These are phyloP conservation scores for Selene dorsalis DNA, from an alignment of 2,797 vertebrate genomes.

Conservation along the genomic window DNA sequence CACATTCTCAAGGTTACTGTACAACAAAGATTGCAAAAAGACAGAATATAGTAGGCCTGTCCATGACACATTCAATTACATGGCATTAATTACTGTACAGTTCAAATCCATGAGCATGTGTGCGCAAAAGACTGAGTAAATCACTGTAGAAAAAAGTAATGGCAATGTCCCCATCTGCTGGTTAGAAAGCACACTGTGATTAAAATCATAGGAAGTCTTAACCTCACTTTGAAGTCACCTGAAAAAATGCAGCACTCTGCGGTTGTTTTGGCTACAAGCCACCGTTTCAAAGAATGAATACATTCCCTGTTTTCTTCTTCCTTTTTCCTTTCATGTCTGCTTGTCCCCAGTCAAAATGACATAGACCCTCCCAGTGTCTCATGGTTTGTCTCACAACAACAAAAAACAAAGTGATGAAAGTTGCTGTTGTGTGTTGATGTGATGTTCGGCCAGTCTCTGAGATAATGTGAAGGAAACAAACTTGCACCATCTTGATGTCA, in stretches of 20 bases:
- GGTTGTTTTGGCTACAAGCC: constrained; percentile 66
- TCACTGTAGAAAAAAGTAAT: constrained; percentile 1
- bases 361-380: constrained; percentile 51
- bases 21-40: not conserved
- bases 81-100: not conserved
- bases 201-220: not conserved
- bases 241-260: constrained; percentile 42
- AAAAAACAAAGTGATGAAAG: constrained; percentile 57
- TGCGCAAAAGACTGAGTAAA: not conserved
- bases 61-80: not conserved
- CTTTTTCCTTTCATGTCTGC: constrained; percentile 65
- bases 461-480: constrained; percentile 51
- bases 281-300: constrained; percentile 56
- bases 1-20: not conserved
- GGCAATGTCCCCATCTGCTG: constrained; percentile 80
- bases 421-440: constrained; percentile 34
- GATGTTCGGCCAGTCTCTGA: constrained; percentile 31
- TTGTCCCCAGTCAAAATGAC: constrained; percentile 34
- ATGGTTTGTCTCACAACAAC: constrained; percentile 44
- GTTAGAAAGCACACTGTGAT: constrained; percentile 39
- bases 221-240: constrained; percentile 32
- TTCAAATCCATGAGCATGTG: not conserved
- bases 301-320: constrained; percentile 43
- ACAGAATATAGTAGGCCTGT: not conserved
- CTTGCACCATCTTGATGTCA: constrained; percentile 19